These are phyloP conservation scores for Coelinius sp. DNA, from an alignment of 2,888 invertebrate genomes.

Conservation along the genomic window DNA sequence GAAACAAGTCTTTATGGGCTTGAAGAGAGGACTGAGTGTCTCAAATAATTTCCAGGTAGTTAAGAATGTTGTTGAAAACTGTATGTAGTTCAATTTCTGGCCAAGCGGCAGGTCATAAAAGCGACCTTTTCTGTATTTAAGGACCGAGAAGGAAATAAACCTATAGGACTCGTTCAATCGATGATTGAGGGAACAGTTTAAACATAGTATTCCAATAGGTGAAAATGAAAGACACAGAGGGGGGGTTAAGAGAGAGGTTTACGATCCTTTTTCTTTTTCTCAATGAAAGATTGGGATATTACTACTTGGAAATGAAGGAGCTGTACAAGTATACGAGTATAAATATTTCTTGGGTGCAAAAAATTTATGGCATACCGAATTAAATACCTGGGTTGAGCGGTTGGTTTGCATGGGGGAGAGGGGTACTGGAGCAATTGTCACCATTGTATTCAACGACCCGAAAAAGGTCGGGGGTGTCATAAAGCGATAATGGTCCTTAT, in stretches of 20 bases:
- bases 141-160: neutral
- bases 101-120: neutral
- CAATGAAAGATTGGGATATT: constrained; percentile 21
- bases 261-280: constrained; percentile 25
- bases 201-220: no score
- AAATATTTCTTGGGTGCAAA: neutral
- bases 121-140: neutral
- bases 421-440: constrained; percentile 21
- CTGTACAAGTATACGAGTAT: neutral
- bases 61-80: neutral
- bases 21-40: neutral
- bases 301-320: constrained; percentile 30
- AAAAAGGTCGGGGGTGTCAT: constrained; percentile 47
- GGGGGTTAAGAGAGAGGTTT: no score
- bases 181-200: no score
- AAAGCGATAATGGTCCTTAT: constrained; percentile 51
- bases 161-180: no score
- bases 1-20: neutral
- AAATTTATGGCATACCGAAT: neutral
- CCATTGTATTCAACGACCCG: constrained; percentile 23
- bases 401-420: neutral
- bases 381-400: constrained; percentile 9
- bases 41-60: neutral
- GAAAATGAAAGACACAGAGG: no score
- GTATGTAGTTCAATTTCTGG: neutral